Conservation (phyloP, 2,797 vertebrate species). For the Hippocampus kuda region DNA sequence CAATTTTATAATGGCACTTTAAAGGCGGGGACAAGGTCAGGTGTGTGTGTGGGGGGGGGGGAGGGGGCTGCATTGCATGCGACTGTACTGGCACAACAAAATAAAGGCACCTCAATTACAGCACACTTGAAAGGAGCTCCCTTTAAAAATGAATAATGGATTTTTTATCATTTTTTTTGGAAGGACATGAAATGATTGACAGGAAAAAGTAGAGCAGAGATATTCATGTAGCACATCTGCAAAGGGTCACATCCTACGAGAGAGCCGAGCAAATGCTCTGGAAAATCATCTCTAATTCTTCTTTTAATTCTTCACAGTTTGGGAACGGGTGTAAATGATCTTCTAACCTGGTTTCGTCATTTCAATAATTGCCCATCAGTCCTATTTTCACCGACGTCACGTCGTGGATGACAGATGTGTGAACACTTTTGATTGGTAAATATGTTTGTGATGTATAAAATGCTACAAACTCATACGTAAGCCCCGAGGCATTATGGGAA, state of each 20-base stretch:
- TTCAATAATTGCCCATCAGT: background rate
- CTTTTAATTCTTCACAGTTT: constrained; percentile 34
- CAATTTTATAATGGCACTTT: constrained; percentile 70
- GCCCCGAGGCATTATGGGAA: too few relatives aligned
- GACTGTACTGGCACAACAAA: constrained; percentile 37
- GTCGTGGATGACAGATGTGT: background rate
- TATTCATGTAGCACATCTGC: constrained; percentile 21
- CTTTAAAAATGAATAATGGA: constrained; percentile 8
- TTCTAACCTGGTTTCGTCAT: constrained; percentile 37
- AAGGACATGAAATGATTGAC: constrained; percentile 1
- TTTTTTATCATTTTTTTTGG: constrained; percentile 4
- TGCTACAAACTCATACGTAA: too few relatives aligned
- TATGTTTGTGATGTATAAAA: too few relatives aligned
- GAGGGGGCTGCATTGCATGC: constrained; percentile 40
- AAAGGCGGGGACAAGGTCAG: constrained; percentile 59
- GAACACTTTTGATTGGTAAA: too few relatives aligned
- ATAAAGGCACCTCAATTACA: constrained; percentile 13
- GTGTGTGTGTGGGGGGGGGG: constrained; percentile 32
- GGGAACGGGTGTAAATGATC: constrained; percentile 28
- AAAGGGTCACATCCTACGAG: constrained; percentile 36
- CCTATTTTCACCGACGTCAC: constrained; percentile 14
- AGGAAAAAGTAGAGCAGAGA: constrained; percentile 24
- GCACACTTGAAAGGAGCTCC: constrained; percentile 9
- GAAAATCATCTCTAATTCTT: constrained; percentile 38
- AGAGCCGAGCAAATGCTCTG: constrained; percentile 17